Conservation (phyloP, 2,113 vertebrate species). For the Cavia aperea region DNA sequence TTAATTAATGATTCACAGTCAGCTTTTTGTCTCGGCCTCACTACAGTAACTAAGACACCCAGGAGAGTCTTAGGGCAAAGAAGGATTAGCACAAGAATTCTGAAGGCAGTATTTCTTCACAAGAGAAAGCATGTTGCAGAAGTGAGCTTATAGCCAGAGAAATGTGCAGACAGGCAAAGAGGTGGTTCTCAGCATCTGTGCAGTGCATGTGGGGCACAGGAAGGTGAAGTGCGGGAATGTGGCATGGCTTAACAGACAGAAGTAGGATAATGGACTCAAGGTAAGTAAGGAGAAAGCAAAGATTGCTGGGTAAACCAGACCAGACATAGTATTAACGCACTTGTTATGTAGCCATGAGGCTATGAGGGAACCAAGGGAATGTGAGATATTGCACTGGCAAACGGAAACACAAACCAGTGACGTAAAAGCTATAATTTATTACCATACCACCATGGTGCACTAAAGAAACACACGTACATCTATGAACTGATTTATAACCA, state of each 20-base stretch:
- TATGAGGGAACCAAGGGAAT: neutral
- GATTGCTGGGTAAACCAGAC: neutral
- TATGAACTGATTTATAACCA: conserved; percentile 11
- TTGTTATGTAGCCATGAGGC: neutral
- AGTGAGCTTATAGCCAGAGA: neutral
- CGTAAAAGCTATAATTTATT: neutral
- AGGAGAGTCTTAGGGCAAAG: neutral
- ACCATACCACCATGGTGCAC: neutral
- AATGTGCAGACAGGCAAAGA: neutral
- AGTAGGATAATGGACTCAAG: neutral
- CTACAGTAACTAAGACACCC: neutral
- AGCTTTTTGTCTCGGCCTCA: neutral
- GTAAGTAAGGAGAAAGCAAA: neutral
- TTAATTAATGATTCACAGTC: neutral
- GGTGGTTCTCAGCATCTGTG: neutral
- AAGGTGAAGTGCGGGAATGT: neutral
- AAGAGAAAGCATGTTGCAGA: neutral
- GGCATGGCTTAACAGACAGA: neutral
- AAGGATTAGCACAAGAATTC: neutral
- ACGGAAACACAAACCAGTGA: neutral
- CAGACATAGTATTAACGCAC: neutral
- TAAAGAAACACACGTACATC: neutral
- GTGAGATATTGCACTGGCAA: neutral
- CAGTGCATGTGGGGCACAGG: neutral
- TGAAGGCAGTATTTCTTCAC: neutral